These are phyloP conservation scores for Copidosoma floridanum DNA, from an alignment of 1,140 invertebrate species.

Conservation along the genomic window DNA sequence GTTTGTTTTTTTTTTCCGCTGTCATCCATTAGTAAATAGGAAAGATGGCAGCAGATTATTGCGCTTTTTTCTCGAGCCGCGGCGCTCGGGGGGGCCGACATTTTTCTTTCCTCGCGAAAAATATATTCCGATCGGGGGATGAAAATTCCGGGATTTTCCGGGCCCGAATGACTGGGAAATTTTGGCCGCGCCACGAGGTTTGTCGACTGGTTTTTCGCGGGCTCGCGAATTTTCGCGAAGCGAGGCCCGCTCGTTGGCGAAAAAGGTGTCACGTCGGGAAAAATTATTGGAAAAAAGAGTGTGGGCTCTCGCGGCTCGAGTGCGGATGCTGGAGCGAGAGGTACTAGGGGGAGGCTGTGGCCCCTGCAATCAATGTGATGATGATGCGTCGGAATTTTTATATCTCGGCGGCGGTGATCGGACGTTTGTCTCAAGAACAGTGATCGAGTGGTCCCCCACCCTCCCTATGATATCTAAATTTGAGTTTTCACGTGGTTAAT, in stretches of 20 bases:
- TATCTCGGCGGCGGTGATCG: no score
- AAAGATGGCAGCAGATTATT: conserved; percentile 59
- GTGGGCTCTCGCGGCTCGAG: no score
- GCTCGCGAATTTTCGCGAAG: conserved; percentile 5
- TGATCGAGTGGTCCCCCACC: no score
- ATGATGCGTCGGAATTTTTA: conserved; percentile 18
- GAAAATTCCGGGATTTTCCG: conserved; percentile 33
- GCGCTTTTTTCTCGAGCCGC: conserved; percentile 55
- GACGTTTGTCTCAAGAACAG: no score
- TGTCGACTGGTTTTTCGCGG: conserved; percentile 21
- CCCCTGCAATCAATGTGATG: no score
- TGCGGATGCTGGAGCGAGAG: no score
- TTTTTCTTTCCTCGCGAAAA: conserved; percentile 48
- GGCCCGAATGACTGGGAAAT: no score
- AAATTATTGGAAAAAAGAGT: no score
- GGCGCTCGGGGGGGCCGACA: conserved; percentile 48
- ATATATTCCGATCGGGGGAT: background rate
- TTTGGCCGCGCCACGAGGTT: conserved; percentile 16
- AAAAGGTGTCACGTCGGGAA: background rate
- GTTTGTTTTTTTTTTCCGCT: conserved; percentile 54
- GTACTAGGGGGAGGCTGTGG: conserved; percentile 11
- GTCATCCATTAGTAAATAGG: conserved; percentile 58
- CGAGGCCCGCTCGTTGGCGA: conserved; percentile 2
- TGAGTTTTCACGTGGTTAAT: no score
- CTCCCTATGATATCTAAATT: no score